Evolutionary conservation across 2,797 vertebrate genomes (phyloP).

Genomic region (Lateolabrax maculatus): DNA sequence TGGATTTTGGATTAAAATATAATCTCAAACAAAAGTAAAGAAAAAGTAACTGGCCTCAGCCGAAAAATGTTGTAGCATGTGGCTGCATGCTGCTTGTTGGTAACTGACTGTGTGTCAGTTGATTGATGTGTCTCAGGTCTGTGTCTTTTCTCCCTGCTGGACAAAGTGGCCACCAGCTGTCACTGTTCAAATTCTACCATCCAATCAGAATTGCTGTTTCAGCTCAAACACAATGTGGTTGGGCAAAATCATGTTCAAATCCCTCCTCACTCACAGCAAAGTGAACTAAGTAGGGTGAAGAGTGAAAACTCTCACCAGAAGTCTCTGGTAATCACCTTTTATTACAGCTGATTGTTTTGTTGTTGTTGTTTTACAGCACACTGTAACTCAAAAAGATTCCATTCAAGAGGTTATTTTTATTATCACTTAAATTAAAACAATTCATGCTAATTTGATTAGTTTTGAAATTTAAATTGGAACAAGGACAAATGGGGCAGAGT

Average conservation of each 20-base stretch:
- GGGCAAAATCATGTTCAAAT: slow-evolving; percentile 9
- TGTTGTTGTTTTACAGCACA: background rate
- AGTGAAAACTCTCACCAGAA: background rate
- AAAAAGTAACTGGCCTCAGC: background rate
- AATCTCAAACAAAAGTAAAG: slow-evolving; percentile 21
- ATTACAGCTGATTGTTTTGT: slow-evolving; percentile 3
- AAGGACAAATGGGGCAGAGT: slow-evolving; percentile 32
- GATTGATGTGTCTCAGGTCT: slow-evolving; percentile 55
- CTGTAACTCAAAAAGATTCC: background rate
- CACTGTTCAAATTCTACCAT: slow-evolving; percentile 53
- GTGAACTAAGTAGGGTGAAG: background rate
- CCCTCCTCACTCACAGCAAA: background rate
- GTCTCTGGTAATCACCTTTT: background rate
- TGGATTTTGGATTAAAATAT: slow-evolving; percentile 19
- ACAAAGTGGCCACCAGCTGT: slow-evolving; percentile 56
- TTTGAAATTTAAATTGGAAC: slow-evolving; percentile 2
- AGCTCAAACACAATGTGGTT: slow-evolving; percentile 22
- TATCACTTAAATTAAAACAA: slow-evolving; percentile 1
- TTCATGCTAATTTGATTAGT: slow-evolving; percentile 7
- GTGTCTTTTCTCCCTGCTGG: slow-evolving; percentile 44
- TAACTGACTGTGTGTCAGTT: slow-evolving; percentile 40
- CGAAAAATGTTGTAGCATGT: slow-evolving; percentile 6
- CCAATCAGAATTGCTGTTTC: slow-evolving; percentile 58
- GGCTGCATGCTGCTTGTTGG: slow-evolving; percentile 5
- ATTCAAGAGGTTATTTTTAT: background rate